Evolutionary conservation across 23 tunicate genomes (phyloP), one percentile per base, ranked within the genome.

Genomic region (Trididemnum miniatum): DNA sequence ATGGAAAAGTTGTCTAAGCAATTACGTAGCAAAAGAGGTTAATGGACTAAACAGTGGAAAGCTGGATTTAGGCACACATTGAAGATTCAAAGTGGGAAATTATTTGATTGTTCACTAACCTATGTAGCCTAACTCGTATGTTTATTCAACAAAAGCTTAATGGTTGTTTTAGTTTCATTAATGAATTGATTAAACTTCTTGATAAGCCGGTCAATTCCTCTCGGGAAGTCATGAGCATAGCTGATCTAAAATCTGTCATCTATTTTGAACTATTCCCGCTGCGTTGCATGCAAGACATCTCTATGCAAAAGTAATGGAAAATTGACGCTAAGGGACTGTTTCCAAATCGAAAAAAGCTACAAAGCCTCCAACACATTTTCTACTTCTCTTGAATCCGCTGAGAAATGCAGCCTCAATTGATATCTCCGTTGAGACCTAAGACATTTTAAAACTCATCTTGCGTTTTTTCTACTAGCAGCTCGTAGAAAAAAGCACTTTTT

Each of bases 381-480:
- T 38, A 31, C 37, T 5, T 32, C 75, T 3, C 37, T 38, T 33
- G 63, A n/a, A 71, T 77, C 83, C 89, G 49, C 76, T 64, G 77
- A 77, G 82, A 65, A 50, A 71, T 34, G 20, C 38, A 7, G 5
- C 27, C 34, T 28, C 72, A 50, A 85, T 85, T 85, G 89, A 85
- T 85, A 83, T 85, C 83, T 85, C 89, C 89, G 75, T 64, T 2
- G 89, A 85, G 89, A 85, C 77, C 76, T 15, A 35, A 31, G 23
- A 51, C 82, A 27, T 51, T 44, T 85, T 85, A 59, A 62, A 85
- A 65, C 65, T 71, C 38, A 65, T 31, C n/a, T 50, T 15, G 75
- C 38, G 32, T 38, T 31, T 67, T 24, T 62, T 4, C n/a, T 20
- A 22, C 37, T 3, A 67, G 75, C 37, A 31, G 38, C 12, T 31